These are phyloP conservation scores for Zoanthus sociatus DNA, from an alignment of 92 coral and sea anemone species.

Conservation along the genomic window DNA sequence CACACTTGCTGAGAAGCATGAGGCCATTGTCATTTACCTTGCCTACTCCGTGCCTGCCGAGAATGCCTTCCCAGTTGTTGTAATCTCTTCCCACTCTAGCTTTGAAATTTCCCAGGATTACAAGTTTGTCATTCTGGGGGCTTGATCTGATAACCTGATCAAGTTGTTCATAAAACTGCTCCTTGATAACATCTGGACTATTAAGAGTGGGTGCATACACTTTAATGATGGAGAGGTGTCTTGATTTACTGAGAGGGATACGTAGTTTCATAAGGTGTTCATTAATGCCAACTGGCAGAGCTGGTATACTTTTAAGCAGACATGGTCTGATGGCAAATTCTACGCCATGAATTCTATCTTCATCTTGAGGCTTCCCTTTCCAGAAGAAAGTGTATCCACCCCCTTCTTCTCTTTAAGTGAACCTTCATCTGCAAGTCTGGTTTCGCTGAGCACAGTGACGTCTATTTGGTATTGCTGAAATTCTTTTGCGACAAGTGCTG, in stretches of 20 bases:
- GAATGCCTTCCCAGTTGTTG: no score
- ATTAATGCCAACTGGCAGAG: conserved; percentile 4
- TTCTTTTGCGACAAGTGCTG: conserved; percentile 7
- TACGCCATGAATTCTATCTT: not conserved
- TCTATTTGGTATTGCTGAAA: not conserved
- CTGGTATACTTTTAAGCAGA: conserved; percentile 2
- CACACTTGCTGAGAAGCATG: no score
- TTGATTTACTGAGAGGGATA: not conserved
- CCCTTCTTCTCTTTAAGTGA: not conserved
- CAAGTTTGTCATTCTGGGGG: no score
- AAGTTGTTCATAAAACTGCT: not conserved
- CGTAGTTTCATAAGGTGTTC: conserved; percentile 34
- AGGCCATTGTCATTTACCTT: no score
- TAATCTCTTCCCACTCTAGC: no score
- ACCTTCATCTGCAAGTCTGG: not conserved
- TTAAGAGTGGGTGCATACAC: no score
- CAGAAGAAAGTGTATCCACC: conserved; percentile 12
- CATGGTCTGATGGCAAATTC: not conserved
- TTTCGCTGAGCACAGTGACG: not conserved
- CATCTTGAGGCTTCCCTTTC: not conserved
- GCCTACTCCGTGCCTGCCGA: no score
- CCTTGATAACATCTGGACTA: not conserved
- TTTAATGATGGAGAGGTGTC: not conserved
- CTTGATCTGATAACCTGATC: conserved; percentile 19
- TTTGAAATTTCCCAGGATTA: no score